A percentile compares a stretch with the other conserved stretches of the same genome.
Conservation (phyloP, 2,797 vertebrate species). For the Semotilus atromaculatus region DNA sequence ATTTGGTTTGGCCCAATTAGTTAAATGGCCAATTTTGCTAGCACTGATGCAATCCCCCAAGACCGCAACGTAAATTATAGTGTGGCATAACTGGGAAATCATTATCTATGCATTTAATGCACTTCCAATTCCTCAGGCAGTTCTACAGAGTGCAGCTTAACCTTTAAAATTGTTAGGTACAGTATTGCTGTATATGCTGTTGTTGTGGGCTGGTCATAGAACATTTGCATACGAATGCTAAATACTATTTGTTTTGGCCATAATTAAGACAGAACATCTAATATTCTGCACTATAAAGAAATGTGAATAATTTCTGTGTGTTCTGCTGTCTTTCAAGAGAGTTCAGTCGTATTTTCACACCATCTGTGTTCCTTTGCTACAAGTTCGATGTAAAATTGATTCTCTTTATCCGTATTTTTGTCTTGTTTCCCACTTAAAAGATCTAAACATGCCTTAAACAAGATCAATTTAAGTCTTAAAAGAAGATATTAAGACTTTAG, state of each 20-base stretch:
- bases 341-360: constrained; percentile 42
- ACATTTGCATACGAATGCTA: not conserved
- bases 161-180: constrained; percentile 20
- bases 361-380: constrained; percentile 10
- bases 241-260: constrained; percentile 36
- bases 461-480: not conserved
- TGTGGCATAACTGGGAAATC: constrained; percentile 24
- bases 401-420: constrained; percentile 8
- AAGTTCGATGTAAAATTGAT: constrained; percentile 11
- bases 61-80: constrained; percentile 38
- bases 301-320: constrained; percentile 27
- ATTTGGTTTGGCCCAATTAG: constrained; percentile 33
- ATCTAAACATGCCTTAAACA: not conserved
- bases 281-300: constrained; percentile 33
- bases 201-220: not conserved
- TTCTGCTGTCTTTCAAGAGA: constrained; percentile 34
- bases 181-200: constrained; percentile 26
- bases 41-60: constrained; percentile 35
- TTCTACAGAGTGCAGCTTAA: constrained; percentile 26
- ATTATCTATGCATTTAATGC: constrained; percentile 34
- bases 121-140: constrained; percentile 14
- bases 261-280: constrained; percentile 20
- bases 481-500: not conserved
- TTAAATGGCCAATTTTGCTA: constrained; percentile 43
- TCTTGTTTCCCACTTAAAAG: too few species aligned